Conservation (phyloP, 2,113 vertebrate species). For the Ancistrus triradiatus region DNA sequence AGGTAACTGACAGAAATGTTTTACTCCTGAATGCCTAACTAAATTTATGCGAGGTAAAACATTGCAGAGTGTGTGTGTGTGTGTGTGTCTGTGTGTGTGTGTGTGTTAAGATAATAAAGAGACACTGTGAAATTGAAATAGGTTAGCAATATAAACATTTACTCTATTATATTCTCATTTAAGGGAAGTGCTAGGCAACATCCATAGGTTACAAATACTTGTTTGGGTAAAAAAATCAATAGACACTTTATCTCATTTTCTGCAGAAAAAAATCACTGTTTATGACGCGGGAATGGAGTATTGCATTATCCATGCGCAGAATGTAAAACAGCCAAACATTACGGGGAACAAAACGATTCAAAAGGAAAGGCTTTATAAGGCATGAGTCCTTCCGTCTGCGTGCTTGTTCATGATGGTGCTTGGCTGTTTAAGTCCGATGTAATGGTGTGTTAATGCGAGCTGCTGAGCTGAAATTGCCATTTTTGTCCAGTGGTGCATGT, state of each 20-base stretch:
- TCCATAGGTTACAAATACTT: conserved; percentile 38
- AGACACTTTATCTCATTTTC: conserved; percentile 24
- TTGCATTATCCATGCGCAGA: conserved; percentile 27
- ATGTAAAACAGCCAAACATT: conserved; percentile 23
- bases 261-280: conserved; percentile 25
- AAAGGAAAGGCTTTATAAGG: conserved; percentile 63
- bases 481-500: conserved; percentile 89
- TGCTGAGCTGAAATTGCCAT: conserved; percentile 84
- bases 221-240: conserved; percentile 25
- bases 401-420: conserved; percentile 74
- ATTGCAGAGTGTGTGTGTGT: neutral
- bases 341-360: conserved; percentile 22
- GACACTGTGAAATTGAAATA: conserved; percentile 20
- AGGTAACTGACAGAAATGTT: neutral
- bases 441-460: conserved; percentile 86
- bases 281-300: conserved; percentile 11
- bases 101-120: conserved; percentile 8
- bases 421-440: conserved; percentile 81
- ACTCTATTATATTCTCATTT: conserved; percentile 39
- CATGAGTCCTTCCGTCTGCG: conserved; percentile 72
- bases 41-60: too few relatives aligned
- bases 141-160: conserved; percentile 42
- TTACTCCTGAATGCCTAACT: neutral
- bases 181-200: conserved; percentile 37
- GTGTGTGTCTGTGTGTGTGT: neutral